Conservation (phyloP, 2,888 invertebrate genomes). For the Cheiracanthium punctorium region DNA sequence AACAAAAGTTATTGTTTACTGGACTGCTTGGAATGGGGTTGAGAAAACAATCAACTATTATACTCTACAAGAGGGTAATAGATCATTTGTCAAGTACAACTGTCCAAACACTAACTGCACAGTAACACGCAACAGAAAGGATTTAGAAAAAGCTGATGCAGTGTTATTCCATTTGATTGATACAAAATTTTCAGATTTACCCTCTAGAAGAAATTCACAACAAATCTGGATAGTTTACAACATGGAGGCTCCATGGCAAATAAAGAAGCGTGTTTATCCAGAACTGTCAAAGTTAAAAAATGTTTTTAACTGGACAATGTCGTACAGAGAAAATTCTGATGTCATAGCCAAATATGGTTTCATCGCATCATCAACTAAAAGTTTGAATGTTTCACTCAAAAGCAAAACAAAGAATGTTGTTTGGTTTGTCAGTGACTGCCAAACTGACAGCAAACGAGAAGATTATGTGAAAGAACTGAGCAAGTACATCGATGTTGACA, state of each 20-base stretch:
- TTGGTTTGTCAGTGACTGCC: constrained; percentile 70
- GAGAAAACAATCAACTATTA: constrained; percentile 67
- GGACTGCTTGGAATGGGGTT: constrained; percentile 65
- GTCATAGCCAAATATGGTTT: constrained; percentile 61
- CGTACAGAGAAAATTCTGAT: constrained; percentile 64
- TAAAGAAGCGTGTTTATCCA: constrained; percentile 10
- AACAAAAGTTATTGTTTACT: constrained; percentile 47
- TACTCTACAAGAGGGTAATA: constrained; percentile 33
- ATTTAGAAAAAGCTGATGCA: constrained; percentile 57
- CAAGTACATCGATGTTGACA: constrained; percentile 66
- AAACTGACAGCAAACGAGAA: constrained; percentile 60
- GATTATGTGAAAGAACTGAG: constrained; percentile 64
- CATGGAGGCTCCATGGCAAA: constrained; percentile 68
- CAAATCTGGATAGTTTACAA: constrained; percentile 70
- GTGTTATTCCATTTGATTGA: constrained; percentile 70
- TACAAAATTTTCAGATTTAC: constrained; percentile 45
- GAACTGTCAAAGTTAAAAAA: constrained; percentile 28
- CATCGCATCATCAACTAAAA: neutral
- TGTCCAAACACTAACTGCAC: constrained; percentile 63
- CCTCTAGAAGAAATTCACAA: constrained; percentile 1
- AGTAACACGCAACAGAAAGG: constrained; percentile 44
- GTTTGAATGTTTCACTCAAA: too few relatives aligned
- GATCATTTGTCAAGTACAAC: constrained; percentile 38
- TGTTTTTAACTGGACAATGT: constrained; percentile 71
- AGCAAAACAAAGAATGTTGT: constrained; percentile 30